These are phyloP conservation scores for Chironex yamaguchii DNA, from an alignment of 30 jellyfish, hydroid and myxozoan species.

Conservation along the genomic window DNA sequence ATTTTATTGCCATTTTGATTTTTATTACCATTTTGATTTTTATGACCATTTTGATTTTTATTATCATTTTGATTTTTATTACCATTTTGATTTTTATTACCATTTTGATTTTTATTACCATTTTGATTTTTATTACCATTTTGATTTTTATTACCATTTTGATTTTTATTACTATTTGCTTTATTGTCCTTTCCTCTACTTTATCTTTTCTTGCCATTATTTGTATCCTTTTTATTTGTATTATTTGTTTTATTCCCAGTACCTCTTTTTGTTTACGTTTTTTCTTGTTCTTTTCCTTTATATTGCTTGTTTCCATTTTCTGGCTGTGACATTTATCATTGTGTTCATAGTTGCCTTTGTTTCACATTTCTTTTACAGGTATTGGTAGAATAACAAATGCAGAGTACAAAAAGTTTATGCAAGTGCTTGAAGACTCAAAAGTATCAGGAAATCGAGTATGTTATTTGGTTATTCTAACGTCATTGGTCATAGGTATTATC, in stretches of 20 bases:
- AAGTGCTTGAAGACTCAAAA: slow-evolving; percentile 49
- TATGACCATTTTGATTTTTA: no score
- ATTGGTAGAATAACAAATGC: slow-evolving; percentile 64
- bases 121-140: no score
- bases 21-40: no score
- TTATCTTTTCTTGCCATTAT: not conserved
- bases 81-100: no score
- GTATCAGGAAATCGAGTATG: slow-evolving; percentile 30
- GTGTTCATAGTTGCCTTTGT: no score
- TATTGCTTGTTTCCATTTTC: not conserved
- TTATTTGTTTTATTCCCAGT: not conserved
- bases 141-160: no score
- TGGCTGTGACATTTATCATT: not conserved
- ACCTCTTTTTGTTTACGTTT: not conserved
- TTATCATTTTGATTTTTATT: no score
- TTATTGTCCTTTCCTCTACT: no score
- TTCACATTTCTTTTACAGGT: slow-evolving; percentile 40
- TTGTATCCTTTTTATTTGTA: not conserved
- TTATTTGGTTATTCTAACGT: slow-evolving; percentile 12
- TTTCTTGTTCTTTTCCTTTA: not conserved
- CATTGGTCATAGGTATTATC: not conserved
- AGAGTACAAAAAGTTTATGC: slow-evolving; percentile 62
- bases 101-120: no score
- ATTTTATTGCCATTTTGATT: no score
- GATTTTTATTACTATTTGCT: no score